Evolutionary conservation across 2,113 vertebrate species (phyloP).

Genomic region (Capreolus pygargus): DNA sequence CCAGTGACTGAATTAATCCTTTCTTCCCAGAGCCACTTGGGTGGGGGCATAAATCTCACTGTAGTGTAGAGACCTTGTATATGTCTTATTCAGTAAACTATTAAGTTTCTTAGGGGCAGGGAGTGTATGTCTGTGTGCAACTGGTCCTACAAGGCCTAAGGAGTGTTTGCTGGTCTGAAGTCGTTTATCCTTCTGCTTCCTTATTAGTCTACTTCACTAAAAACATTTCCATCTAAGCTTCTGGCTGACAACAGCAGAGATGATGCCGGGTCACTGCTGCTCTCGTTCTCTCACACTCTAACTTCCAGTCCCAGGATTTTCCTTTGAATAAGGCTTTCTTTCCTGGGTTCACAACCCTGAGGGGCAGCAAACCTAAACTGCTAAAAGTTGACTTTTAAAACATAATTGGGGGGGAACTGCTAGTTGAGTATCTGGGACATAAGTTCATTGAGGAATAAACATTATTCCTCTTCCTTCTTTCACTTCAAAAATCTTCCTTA

Average conservation of each 20-base stretch:
- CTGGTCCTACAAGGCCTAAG: background rate
- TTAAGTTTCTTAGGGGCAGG: background rate
- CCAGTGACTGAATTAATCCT: background rate
- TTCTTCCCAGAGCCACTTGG: background rate
- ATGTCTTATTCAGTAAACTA: background rate
- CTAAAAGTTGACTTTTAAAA: slow-evolving; percentile 33
- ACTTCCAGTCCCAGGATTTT: background rate
- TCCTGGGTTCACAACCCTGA: background rate
- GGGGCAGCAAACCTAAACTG: background rate
- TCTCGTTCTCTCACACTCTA: background rate
- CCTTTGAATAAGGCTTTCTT: background rate
- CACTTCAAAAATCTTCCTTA: background rate
- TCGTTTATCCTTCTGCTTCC: background rate
- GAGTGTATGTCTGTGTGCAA: background rate
- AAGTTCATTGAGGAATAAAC: background rate
- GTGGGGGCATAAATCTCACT: background rate
- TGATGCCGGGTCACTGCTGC: background rate
- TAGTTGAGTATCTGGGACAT: background rate
- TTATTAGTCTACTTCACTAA: background rate
- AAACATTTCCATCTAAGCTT: background rate
- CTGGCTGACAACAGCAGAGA: background rate
- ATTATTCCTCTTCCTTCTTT: background rate
- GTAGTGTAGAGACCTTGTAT: background rate
- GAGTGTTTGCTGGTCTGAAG: background rate
- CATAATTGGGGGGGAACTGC: background rate